These are phyloP conservation scores for Hippopotamyrus pictus DNA, from an alignment of 2,797 vertebrate species.

Conservation along the genomic window DNA sequence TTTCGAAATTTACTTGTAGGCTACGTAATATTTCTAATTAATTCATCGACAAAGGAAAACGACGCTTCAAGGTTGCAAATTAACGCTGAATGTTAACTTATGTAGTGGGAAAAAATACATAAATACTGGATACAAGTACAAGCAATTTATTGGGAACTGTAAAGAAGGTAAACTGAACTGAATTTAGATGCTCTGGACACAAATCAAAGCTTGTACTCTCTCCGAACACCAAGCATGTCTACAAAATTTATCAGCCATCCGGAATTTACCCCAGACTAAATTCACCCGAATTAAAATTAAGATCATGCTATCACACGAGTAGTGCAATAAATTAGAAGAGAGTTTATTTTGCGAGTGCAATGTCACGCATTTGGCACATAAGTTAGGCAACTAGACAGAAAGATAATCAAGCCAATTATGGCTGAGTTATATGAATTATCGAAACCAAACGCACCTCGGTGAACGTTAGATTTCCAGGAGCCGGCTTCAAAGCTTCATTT, in stretches of 20 bases:
- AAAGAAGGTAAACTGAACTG: neutral
- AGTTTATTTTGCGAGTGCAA: neutral
- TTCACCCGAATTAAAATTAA: neutral
- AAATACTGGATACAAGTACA: neutral
- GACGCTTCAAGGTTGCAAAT: neutral
- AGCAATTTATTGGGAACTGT: neutral
- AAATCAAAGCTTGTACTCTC: neutral
- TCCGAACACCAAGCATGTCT: neutral
- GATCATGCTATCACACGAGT: neutral
- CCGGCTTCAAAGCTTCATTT: constrained; percentile 36
- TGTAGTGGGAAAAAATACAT: neutral
- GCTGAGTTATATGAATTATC: constrained; percentile 19
- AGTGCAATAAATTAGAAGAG: neutral
- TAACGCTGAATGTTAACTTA: neutral
- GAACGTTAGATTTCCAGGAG: constrained; percentile 26
- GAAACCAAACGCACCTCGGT: constrained; percentile 32
- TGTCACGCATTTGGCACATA: neutral
- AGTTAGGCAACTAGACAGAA: constrained; percentile 4
- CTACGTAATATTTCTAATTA: neutral
- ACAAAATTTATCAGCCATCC: neutral
- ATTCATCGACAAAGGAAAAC: neutral
- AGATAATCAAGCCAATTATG: constrained; percentile 33
- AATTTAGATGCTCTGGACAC: neutral
- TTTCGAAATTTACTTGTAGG: neutral
- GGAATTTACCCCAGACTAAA: neutral